Evolutionary conservation across 2,888 invertebrate species (phyloP).

Genomic region (Allophyes oxyacanthae): DNA sequence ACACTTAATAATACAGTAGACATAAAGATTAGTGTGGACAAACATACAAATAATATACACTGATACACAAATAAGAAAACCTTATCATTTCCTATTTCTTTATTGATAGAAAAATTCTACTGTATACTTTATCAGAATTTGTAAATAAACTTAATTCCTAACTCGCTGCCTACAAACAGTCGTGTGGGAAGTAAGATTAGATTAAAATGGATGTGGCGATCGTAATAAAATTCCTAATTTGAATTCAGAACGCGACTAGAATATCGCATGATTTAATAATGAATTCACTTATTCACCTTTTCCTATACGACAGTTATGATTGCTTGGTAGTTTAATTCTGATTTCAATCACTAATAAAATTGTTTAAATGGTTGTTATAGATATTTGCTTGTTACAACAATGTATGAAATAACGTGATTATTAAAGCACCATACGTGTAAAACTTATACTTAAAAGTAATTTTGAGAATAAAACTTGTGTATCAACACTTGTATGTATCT

Average conservation of each 20-base stretch:
- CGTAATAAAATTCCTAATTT: slow-evolving; percentile 50
- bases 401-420: too few species aligned
- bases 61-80: too few species aligned
- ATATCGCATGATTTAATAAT: slow-evolving; percentile 40
- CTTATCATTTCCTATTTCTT: neutral
- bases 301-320: slow-evolving; percentile 33
- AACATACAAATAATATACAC: too few species aligned
- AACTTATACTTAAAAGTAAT: too few species aligned
- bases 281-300: slow-evolving; percentile 40
- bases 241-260: slow-evolving; percentile 57
- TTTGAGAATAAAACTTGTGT: too few species aligned
- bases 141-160: slow-evolving; percentile 26
- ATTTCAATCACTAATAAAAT: slow-evolving; percentile 29
- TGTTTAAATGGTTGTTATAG: slow-evolving; percentile 17
- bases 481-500: too few species aligned
- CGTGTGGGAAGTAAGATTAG: slow-evolving; percentile 51
- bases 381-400: too few species aligned
- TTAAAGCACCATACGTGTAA: too few species aligned
- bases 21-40: too few species aligned
- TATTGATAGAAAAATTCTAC: slow-evolving; percentile 7
- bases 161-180: slow-evolving; percentile 23
- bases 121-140: slow-evolving; percentile 20
- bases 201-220: slow-evolving; percentile 41
- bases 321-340: slow-evolving; percentile 36
- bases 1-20: too few species aligned